Conservation (phyloP, 2,888 invertebrate genomes). For the Drosophila cognata region DNA sequence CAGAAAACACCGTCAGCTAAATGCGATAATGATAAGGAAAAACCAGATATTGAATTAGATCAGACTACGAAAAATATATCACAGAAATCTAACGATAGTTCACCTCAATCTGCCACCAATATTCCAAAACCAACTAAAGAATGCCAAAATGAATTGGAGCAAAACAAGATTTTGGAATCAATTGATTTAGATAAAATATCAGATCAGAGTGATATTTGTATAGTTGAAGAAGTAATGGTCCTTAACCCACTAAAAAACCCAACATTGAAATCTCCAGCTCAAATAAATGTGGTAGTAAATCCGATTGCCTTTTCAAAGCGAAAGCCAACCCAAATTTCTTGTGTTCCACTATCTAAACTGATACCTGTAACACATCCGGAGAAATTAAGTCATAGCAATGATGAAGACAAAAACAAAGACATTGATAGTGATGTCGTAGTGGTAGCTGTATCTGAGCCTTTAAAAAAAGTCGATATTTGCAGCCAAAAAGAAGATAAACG, state of each 20-base stretch:
- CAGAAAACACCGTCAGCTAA: not conserved
- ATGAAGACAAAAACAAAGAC: not conserved
- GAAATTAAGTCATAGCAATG: not conserved
- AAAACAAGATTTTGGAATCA: not conserved
- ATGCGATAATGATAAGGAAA: not conserved
- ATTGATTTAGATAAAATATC: not conserved
- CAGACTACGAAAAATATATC: not conserved
- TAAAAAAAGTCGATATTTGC: not conserved
- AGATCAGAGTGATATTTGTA: not conserved
- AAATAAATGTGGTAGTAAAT: conserved; percentile 28
- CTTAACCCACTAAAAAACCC: not conserved
- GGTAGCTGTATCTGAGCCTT: not conserved
- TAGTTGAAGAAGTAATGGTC: not conserved
- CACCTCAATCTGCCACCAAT: not conserved
- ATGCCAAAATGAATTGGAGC: not conserved
- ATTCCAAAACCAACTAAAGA: not conserved
- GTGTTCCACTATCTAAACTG: conserved; percentile 47
- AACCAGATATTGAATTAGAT: not conserved
- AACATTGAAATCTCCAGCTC: not conserved
- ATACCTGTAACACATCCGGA: not conserved
- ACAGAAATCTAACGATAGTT: not conserved
- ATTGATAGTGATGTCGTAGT: not conserved
- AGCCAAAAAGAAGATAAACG: not conserved
- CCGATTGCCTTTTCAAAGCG: conserved; percentile 10
- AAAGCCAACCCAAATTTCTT: conserved; percentile 24